These are phyloP conservation scores for Oplegnathus fasciatus DNA, from an alignment of 2,113 vertebrate species.

Conservation along the genomic window DNA sequence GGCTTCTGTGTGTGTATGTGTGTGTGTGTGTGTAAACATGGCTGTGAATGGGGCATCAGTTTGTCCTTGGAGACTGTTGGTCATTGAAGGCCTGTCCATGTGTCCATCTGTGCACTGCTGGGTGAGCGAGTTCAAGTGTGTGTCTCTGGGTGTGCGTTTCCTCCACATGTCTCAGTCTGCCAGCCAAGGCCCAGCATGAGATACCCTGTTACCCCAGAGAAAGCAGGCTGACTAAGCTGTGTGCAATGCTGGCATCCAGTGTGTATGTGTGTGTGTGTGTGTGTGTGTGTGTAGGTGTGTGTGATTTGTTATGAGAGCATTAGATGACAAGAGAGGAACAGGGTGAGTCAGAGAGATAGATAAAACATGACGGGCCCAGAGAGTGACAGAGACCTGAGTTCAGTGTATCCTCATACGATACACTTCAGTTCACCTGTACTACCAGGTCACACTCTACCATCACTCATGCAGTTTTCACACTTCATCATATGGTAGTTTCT, in stretches of 20 bases:
- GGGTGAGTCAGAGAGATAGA: conserved; percentile 1
- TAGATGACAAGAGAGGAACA: background rate
- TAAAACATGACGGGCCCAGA: background rate
- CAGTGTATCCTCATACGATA: background rate
- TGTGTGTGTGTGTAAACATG: background rate
- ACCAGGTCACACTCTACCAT: background rate
- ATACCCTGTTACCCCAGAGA: conserved; percentile 63
- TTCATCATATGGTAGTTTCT: background rate
- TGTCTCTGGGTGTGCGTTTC: conserved; percentile 35
- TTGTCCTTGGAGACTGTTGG: conserved; percentile 55
- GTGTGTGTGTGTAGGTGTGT: conserved; percentile 7
- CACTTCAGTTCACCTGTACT: background rate
- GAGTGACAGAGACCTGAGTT: conserved; percentile 12
- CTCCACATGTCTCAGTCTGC: conserved; percentile 38
- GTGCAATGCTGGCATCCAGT: conserved; percentile 12
- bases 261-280: conserved; percentile 14
- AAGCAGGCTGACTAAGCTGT: conserved; percentile 60
- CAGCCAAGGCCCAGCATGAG: conserved; percentile 59
- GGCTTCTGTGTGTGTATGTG: background rate
- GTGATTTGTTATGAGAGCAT: conserved; percentile 11
- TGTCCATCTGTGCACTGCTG: conserved; percentile 63
- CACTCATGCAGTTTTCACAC: background rate
- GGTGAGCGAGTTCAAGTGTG: conserved; percentile 49
- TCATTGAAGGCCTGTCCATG: conserved; percentile 56
- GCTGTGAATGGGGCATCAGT: conserved; percentile 37